phyloP scores from a whole-genome alignment of 2,888 invertebrate genomes.

The Xanthia icteritia region DNA sequence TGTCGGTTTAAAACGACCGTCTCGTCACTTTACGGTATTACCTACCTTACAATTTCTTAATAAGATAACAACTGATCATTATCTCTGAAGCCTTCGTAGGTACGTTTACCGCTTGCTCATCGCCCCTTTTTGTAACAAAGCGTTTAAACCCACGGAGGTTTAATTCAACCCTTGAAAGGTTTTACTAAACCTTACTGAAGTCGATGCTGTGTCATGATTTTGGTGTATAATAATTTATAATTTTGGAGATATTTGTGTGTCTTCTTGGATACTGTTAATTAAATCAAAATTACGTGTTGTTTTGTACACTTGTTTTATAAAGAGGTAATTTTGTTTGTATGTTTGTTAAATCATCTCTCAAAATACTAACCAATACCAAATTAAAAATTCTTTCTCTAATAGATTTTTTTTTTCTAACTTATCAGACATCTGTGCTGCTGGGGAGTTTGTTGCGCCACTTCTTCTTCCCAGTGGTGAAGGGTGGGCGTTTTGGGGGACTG shows the following conservation, averaged over 20 bases:
- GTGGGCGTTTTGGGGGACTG: too few relatives aligned
- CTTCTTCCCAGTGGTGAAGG: too few relatives aligned
- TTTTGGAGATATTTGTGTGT: neutral
- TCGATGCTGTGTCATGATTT: conserved; percentile 21
- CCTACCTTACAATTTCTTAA: conserved; percentile 11
- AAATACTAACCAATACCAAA: neutral
- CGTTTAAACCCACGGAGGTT: conserved; percentile 8
- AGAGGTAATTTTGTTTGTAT: neutral
- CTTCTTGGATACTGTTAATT: neutral
- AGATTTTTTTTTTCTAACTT: too few relatives aligned
- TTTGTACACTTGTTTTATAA: neutral
- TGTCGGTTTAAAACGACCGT: neutral
- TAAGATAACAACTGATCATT: conserved; percentile 33
- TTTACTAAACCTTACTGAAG: conserved; percentile 2
- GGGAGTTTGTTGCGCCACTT: too few relatives aligned
- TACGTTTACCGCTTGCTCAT: conserved; percentile 25
- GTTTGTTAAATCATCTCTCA: neutral
- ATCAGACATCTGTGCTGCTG: too few relatives aligned
- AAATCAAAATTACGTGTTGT: neutral
- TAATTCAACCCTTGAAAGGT: conserved; percentile 12
- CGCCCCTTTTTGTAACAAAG: conserved; percentile 38
- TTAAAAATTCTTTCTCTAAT: too few relatives aligned
- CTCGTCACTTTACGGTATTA: neutral
- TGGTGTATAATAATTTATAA: conserved; percentile 5
- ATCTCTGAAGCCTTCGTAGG: conserved; percentile 11